phyloP scores from a whole-genome alignment of 2,797 vertebrate genomes.

The Alectoris magna region DNA sequence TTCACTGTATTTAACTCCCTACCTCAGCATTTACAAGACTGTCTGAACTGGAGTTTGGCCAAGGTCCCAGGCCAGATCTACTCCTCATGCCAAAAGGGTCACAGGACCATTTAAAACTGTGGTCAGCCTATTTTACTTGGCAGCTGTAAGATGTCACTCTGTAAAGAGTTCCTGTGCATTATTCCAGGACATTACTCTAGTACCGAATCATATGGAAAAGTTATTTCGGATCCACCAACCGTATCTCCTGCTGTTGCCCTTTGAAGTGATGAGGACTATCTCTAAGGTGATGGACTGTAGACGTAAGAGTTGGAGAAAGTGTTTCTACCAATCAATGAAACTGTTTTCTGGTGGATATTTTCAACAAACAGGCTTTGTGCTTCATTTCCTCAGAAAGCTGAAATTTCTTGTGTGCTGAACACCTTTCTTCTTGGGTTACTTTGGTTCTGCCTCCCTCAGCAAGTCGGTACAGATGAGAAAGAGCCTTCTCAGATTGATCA shows the following conservation, averaged over 20 bases:
- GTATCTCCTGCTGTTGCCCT: neutral
- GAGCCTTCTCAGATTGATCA: neutral
- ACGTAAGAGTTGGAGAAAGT: neutral
- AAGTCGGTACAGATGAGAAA: neutral
- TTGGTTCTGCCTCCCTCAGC: neutral
- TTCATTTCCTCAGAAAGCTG: neutral
- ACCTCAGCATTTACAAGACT: slow-evolving; percentile 36
- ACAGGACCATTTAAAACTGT: neutral
- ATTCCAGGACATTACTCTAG: slow-evolving; percentile 25
- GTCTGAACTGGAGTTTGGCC: neutral
- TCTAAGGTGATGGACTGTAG: neutral
- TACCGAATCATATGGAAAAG: slow-evolving; percentile 11
- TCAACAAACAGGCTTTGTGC: neutral
- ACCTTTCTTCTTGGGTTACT: neutral
- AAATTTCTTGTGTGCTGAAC: neutral
- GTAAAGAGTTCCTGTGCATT: slow-evolving; percentile 33
- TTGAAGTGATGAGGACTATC: neutral
- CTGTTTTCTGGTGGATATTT: neutral
- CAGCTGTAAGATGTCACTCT: neutral
- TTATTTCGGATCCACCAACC: neutral
- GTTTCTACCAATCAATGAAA: neutral
- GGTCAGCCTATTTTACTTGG: slow-evolving; percentile 22
- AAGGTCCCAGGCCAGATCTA: slow-evolving; percentile 14
- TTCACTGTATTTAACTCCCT: neutral
- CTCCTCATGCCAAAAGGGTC: slow-evolving; percentile 32